A percentile compares a stretch with the other conserved stretches of the same genome.
phyloP scores from a whole-genome alignment of 2,113 vertebrate genomes.

The Mustelus asterias region DNA sequence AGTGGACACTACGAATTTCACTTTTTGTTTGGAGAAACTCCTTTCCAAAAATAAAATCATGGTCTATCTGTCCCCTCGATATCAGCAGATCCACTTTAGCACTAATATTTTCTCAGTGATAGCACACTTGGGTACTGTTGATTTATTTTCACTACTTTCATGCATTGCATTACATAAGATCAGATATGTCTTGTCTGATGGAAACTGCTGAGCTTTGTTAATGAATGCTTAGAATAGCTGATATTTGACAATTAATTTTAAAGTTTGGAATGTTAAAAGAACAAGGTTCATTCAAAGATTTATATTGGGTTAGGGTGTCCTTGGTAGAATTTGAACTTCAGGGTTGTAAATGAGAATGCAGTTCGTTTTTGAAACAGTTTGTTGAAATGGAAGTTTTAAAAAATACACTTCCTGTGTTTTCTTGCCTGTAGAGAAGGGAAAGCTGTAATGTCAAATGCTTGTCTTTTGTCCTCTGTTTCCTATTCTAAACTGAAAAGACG shows the following conservation, averaged over 20 bases:
- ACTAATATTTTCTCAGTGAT: not conserved
- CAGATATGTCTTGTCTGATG: not conserved
- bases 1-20: not conserved
- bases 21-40: not conserved
- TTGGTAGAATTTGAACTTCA: not conserved
- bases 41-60: not conserved
- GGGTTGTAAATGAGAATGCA: not conserved
- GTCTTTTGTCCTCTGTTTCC: constrained; percentile 21
- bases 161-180: not conserved
- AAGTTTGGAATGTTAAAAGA: not conserved
- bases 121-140: constrained; percentile 36
- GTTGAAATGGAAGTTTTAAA: not conserved
- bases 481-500: constrained; percentile 7
- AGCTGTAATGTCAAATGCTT: constrained; percentile 14
- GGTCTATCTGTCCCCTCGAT: not conserved
- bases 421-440: not conserved
- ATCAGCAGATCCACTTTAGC: not conserved
- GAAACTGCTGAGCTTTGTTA: not conserved
- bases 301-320: not conserved
- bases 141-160: constrained; percentile 29
- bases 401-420: not conserved
- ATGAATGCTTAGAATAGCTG: not conserved
- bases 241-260: not conserved
- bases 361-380: not conserved
- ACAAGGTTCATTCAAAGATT: not conserved